Conservation (phyloP, 2,113 vertebrate genomes). For the Lasiurus borealis region DNA sequence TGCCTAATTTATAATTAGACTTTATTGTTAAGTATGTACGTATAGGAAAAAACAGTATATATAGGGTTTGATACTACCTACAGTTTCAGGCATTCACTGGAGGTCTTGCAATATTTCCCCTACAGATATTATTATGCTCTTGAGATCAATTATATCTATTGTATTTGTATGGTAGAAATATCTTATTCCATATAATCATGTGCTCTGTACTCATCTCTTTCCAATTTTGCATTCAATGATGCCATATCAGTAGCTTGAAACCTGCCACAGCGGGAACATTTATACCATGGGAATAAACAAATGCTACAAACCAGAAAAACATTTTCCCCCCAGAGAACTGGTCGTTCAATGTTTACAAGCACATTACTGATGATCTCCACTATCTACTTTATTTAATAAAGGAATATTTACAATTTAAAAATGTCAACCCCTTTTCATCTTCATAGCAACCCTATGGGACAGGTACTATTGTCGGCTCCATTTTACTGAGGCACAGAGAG, state of each 20-base stretch:
- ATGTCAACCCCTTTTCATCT: background rate
- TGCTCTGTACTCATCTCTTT: background rate
- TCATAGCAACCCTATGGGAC: background rate
- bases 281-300: background rate
- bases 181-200: background rate
- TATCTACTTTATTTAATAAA: conserved; percentile 33
- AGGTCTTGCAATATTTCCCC: background rate
- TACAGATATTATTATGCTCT: background rate
- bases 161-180: background rate
- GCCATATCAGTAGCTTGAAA: background rate
- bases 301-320: background rate
- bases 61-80: background rate
- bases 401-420: background rate
- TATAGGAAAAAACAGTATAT: background rate
- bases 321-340: background rate
- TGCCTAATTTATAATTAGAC: background rate
- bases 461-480: background rate
- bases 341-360: background rate
- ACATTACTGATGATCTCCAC: background rate
- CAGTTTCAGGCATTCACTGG: background rate
- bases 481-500: conserved; percentile 1
- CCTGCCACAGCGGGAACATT: background rate
- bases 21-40: background rate
- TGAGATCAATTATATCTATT: background rate
- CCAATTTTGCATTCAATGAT: background rate